These are phyloP conservation scores for Ceriagrion tenellum DNA, from an alignment of 2,888 invertebrate genomes.

Conservation along the genomic window DNA sequence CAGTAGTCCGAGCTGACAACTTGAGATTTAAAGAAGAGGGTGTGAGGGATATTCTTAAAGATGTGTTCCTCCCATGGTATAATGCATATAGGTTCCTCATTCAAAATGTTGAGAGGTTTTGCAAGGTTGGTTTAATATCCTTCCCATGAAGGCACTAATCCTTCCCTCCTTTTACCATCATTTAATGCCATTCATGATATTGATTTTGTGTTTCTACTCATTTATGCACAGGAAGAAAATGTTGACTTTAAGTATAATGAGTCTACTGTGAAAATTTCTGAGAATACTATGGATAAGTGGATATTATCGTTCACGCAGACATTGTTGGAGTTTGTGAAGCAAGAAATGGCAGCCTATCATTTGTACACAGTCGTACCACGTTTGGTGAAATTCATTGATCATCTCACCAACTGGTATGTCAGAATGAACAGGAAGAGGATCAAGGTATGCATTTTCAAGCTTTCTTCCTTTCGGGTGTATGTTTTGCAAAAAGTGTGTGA, in stretches of 20 bases:
- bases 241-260: slow-evolving; percentile 77
- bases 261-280: slow-evolving; percentile 74
- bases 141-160: not conserved
- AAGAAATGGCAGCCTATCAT: slow-evolving; percentile 96
- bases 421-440: slow-evolving; percentile 96
- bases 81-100: slow-evolving; percentile 95
- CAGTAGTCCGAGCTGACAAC: slow-evolving; percentile 98
- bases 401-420: slow-evolving; percentile 99
- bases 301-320: slow-evolving; percentile 98
- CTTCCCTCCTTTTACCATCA: not conserved
- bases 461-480: no score
- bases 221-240: slow-evolving; percentile 77
- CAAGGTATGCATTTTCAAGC: slow-evolving; percentile 80
- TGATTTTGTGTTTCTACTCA: slow-evolving; percentile 31
- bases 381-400: slow-evolving; percentile 97
- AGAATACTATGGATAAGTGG: slow-evolving; percentile 98
- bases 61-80: slow-evolving; percentile 98
- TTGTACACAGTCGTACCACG: slow-evolving; percentile 97
- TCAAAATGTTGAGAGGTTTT: slow-evolving; percentile 93
- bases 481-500: no score
- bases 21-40: slow-evolving; percentile 98
- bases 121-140: slow-evolving; percentile 77
- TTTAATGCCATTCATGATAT: not conserved
- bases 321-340: slow-evolving; percentile 90
- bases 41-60: slow-evolving; percentile 96